These are phyloP conservation scores for Herminia tarsipennalis DNA, from an alignment of 2,888 invertebrate genomes.

Conservation along the genomic window DNA sequence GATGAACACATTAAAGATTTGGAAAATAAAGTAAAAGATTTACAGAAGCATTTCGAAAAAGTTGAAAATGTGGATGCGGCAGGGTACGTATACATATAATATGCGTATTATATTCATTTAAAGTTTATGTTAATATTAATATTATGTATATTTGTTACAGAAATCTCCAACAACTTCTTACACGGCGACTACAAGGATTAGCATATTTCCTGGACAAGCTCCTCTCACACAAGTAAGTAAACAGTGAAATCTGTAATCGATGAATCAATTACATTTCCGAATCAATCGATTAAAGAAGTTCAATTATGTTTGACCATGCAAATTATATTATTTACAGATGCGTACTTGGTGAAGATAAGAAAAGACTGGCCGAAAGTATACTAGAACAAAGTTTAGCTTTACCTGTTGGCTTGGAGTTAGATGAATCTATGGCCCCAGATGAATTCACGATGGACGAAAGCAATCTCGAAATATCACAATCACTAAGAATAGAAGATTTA, in stretches of 20 bases:
- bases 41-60: constrained; percentile 70
- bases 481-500: constrained; percentile 75
- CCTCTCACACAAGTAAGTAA: constrained; percentile 86
- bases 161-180: constrained; percentile 82
- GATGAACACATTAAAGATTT: constrained; percentile 83
- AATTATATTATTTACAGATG: constrained; percentile 58
- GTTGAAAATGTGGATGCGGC: constrained; percentile 58
- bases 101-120: neutral
- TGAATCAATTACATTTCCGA: too few species aligned
- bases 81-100: constrained; percentile 53
- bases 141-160: constrained; percentile 64
- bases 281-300: too few species aligned
- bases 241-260: too few species aligned
- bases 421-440: constrained; percentile 78
- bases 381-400: constrained; percentile 80
- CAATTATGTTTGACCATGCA: neutral
- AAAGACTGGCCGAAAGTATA: constrained; percentile 78
- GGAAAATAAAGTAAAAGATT: constrained; percentile 72
- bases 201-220: constrained; percentile 88
- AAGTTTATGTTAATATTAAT: too few species aligned
- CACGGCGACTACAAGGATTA: constrained; percentile 87
- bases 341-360: constrained; percentile 80
- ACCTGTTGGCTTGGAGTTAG: constrained; percentile 77
- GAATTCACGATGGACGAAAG: constrained; percentile 79
- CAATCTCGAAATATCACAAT: constrained; percentile 74